Base-by-base conservation (phyloP, 2,113 vertebrate genomes). In the Charadrius vociferus region DNA sequence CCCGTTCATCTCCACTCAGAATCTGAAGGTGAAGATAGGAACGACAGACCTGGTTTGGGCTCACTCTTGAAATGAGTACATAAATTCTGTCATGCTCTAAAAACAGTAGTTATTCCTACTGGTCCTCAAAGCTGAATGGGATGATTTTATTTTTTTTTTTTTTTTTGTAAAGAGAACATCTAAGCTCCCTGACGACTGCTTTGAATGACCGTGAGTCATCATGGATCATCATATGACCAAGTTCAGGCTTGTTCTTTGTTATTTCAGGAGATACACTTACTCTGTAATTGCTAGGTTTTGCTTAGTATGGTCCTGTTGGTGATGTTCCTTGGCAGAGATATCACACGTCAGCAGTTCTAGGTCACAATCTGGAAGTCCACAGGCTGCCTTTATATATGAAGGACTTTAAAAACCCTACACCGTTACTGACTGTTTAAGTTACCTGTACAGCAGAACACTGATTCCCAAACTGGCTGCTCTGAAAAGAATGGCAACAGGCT, bases 151-250 rank as follows among this genome's bases (percentile, higher is more conserved):
- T 45, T 45, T 20, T 19, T 8, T 18, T 66, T 32, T 20, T 55
- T 59, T 61, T 72, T 39, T 43, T 66, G 15, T 6, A 0, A 56
- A 50, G 12, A 36, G 32, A 91, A 74, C 6, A 74, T 49, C 12
- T 55, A 50, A 67, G 18, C 66, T 16, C 14, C n/a, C 8, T 0
- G 0, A 29, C 10, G 21, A 36, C 21, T 84, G 23, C 68, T 78
- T 32, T 74, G 37, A 94, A 74, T 47, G 22, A 37, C 59, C 70
- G 9, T 68, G 59, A 87, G 49, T 80, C 49, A 92, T 17, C 21
- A n/a, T 17, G 24, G 67, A 71, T 41, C 78, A 65, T 80, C 32
- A 68, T 23, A 18, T 45, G 39, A 78, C 36, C 0, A 0, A 67
- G 37, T 32, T 84, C 68, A 80, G 90, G 24, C 30, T 73, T 82